Evolutionary conservation across 1,140 invertebrate genomes (phyloP).

Genomic region (Subanguina moxae): DNA sequence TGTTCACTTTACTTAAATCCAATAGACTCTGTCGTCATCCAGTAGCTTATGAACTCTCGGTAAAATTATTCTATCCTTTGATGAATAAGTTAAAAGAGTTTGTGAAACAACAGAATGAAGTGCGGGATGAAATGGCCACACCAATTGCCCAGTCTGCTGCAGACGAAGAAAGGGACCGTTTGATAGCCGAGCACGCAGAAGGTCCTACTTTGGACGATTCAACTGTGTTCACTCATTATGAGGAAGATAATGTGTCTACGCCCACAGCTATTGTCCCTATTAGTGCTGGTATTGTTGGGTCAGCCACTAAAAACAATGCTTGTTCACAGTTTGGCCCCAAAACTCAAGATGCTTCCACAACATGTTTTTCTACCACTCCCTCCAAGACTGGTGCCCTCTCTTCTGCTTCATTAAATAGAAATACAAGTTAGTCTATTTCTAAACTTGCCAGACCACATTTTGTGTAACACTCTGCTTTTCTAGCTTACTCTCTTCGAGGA

Average conservation of each 20-base stretch:
- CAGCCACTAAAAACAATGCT: no score
- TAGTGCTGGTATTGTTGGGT: no score
- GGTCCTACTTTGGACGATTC: neutral
- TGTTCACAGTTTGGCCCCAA: no score
- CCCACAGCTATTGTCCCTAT: no score
- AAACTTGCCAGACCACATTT: neutral
- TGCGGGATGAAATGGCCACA: constrained; percentile 37
- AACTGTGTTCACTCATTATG: neutral
- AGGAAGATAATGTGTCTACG: neutral
- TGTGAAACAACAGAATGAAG: constrained; percentile 18
- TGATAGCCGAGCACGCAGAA: constrained; percentile 13
- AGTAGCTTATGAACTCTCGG: constrained; percentile 37
- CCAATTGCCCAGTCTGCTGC: constrained; percentile 29
- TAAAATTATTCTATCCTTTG: neutral
- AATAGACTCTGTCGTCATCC: constrained; percentile 28
- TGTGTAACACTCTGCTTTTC: no score
- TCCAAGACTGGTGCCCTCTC: no score
- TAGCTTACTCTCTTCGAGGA: no score
- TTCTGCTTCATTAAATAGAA: no score
- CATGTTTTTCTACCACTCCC: no score
- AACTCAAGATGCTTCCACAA: no score
- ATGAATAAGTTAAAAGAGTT: neutral
- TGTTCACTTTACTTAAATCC: constrained; percentile 29
- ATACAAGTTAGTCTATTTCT: neutral
- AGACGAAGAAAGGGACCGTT: constrained; percentile 31